A percentile compares a stretch with the other conserved stretches of the same genome.
Evolutionary conservation across 2,113 vertebrate genomes (phyloP).

Genomic region (Calyptommatus sinebrachiatus): DNA sequence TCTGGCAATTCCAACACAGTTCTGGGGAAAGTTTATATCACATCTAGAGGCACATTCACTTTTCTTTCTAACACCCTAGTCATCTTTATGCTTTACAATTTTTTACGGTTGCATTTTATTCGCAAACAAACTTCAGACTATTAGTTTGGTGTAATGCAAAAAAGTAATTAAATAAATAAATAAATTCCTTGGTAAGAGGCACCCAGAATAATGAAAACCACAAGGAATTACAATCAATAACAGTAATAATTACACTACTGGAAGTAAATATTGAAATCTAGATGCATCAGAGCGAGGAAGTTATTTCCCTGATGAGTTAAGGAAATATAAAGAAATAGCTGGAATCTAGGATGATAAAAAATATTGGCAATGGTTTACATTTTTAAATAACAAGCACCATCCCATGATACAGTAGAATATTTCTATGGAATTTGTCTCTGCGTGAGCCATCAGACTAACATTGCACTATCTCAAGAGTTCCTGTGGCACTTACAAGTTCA

Average conservation of each 20-base stretch:
- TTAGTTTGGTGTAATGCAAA: too few species aligned
- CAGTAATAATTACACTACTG: neutral
- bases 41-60: too few species aligned
- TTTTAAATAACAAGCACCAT: slow-evolving; percentile 28
- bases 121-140: too few species aligned
- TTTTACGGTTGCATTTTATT: too few species aligned
- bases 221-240: neutral
- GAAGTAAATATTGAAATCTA: neutral
- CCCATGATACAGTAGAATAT: neutral
- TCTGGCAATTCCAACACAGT: too few species aligned
- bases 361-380: slow-evolving; percentile 2
- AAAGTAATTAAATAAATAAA: neutral
- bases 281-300: neutral
- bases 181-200: neutral
- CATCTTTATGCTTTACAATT: too few species aligned
- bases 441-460: neutral
- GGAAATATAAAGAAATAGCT: slow-evolving; percentile 35
- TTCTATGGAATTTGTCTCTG: slow-evolving; percentile 19
- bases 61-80: too few species aligned
- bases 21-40: too few species aligned
- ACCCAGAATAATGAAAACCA: neutral
- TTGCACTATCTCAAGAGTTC: neutral
- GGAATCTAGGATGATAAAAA: slow-evolving; percentile 21
- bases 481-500: fast-evolving
- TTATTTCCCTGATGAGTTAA: slow-evolving; percentile 14